Base-by-base conservation (phyloP, 1,140 invertebrate genomes). In the Drosophila yakuba region DNA sequence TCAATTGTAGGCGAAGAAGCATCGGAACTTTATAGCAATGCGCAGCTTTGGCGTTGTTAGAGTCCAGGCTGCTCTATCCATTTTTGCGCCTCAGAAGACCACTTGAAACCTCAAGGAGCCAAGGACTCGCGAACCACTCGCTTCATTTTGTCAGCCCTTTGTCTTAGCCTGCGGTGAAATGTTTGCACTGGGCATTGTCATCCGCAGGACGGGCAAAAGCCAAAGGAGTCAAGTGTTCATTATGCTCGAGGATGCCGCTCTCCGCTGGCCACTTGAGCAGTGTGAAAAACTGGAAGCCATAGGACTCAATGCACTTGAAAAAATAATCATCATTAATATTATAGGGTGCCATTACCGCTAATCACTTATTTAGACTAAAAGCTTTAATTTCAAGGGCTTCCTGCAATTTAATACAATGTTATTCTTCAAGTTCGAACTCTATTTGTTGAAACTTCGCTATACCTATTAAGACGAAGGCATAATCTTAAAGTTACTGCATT, bases 141-240 rank as follows among this genome's bases (percentile, higher is more conserved):
- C 74, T 76, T 76, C 74, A 76, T 76, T 76, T 76, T 76, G 73
- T 68, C 73, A 67, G 43, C 38, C 74, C 48, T 78, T 78, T 78
- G 74, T 78, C 75, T 78, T 78, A 78, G 75, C 74, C 58, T 51
- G 74, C 64, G 57, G 74, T 78, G 56, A 78, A 78, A 78, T 71
- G 63, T 69, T 77, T 62, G 74, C 74, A 28, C 55, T 25, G 74
- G 56, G 66, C 59, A 64, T 72, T 73, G 75, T 73, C 75, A 78
- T 56, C 62, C n/a, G 56, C 68, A 61, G 66, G 74, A 52, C 45
- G 54, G 54, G 71, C 78, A 82, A 81, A 81, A 77, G 79, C 78
- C 78, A 82, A 78, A 68, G 79, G 68, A 82, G 79, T 82, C 79
- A 82, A 82, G 79, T 82, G 79, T 82, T 83, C 79, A 82, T 82